Evolutionary conservation across 2,888 invertebrate species (phyloP).

Genomic region (Hedya salicella): DNA sequence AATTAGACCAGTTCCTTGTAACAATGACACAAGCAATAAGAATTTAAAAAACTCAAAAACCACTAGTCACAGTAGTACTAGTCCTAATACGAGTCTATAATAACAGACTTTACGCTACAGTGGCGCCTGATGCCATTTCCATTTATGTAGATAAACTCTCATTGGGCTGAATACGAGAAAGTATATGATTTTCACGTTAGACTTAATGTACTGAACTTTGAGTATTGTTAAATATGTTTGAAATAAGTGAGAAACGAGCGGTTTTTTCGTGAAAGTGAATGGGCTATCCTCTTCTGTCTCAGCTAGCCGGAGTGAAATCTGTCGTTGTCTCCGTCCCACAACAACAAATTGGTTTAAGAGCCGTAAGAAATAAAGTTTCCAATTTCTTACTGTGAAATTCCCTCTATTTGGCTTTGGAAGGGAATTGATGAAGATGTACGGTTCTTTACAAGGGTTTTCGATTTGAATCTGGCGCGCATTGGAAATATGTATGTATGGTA

Average conservation of each 20-base stretch:
- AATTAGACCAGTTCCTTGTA: too few relatives aligned
- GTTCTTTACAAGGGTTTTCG: conserved; percentile 28
- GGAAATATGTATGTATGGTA: conserved; percentile 8
- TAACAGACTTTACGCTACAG: too few relatives aligned
- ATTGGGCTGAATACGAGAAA: too few relatives aligned
- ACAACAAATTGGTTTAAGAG: conserved; percentile 43
- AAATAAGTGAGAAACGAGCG: neutral
- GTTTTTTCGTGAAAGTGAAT: neutral
- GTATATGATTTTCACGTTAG: too few relatives aligned
- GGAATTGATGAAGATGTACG: conserved; percentile 43
- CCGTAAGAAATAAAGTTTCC: conserved; percentile 44
- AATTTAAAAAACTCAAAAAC: too few relatives aligned
- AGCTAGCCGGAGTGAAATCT: conserved; percentile 38
- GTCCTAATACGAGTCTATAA: too few relatives aligned
- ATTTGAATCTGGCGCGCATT: conserved; percentile 21
- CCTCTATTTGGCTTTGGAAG: conserved; percentile 42
- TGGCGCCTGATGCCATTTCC: too few relatives aligned
- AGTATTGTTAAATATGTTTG: too few relatives aligned
- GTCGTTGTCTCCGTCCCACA: conserved; percentile 44
- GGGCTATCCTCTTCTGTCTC: conserved; percentile 3
- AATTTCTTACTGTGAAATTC: conserved; percentile 44
- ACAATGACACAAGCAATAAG: too few relatives aligned
- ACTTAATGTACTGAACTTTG: too few relatives aligned
- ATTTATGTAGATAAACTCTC: too few relatives aligned
- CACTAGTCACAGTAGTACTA: too few relatives aligned